Conservation (phyloP, 2,113 vertebrate genomes). For the Pogona vitticeps region DNA sequence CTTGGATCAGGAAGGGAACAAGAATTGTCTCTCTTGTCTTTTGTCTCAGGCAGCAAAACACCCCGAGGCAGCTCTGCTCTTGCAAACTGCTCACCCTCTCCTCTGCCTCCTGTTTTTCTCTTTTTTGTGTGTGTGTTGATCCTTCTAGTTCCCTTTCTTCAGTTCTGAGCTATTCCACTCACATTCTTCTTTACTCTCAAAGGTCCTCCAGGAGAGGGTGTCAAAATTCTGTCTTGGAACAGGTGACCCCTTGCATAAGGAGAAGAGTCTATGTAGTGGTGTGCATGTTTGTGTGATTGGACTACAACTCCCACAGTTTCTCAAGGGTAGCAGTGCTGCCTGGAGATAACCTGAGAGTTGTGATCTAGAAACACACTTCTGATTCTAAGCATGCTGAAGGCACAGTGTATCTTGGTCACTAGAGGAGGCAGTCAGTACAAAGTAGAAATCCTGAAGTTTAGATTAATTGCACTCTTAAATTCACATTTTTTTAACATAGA, state of each 20-base stretch:
- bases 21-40: not conserved
- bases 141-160: not conserved
- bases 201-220: not conserved
- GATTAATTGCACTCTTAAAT: not conserved
- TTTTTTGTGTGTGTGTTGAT: not conserved
- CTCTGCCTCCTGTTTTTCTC: not conserved
- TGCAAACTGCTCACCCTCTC: not conserved
- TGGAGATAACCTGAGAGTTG: too few species aligned
- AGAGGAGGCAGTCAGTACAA: not conserved
- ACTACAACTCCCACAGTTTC: too few species aligned
- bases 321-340: too few species aligned
- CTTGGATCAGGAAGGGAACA: too few species aligned
- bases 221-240: not conserved
- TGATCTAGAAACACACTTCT: too few species aligned
- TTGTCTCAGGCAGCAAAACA: not conserved
- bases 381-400: too few species aligned
- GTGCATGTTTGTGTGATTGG: too few species aligned
- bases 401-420: not conserved
- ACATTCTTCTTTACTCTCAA: not conserved
- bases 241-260: not conserved
- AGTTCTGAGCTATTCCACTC: not conserved
- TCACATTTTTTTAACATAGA: constrained; percentile 2
- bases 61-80: not conserved
- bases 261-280: not conserved
- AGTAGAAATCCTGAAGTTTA: not conserved